Evolutionary conservation across 2,888 invertebrate species (phyloP), one percentile per base, ranked within the genome.

Genomic region (Callinectes sapidus): DNA sequence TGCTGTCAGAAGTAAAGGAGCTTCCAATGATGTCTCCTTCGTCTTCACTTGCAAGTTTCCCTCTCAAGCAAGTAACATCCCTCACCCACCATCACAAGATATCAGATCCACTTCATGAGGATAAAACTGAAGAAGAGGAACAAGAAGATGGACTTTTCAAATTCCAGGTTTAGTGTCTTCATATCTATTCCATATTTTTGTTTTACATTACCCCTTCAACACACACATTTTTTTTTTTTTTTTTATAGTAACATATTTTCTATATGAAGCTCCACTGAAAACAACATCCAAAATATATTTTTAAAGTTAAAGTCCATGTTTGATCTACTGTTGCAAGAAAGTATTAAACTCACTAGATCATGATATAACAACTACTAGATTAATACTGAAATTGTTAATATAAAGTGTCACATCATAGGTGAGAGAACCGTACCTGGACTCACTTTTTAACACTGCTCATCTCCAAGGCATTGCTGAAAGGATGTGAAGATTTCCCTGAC

Each of bases 111-210:
- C 88, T 61, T 3, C 61, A 71, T 54, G 90, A 92, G 1, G 89
- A 89, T 23, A 87, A 92, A 42, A 71, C 18, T 54, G 92, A 89
- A 35, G 77, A 92, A 23, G 66, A 88, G 81, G 89, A 92, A 42
- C 89, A 92, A 89, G 92, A 92, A 35, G 92, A 92, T 92, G 92
- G 92, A 2, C 89, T 92, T 16, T 85, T 92, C 39, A 92, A 89
- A 54, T 92, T 89, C 28, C 92, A 92, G 86, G 92, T 92, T 54
- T 42, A 55, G n/a, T 14, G 16, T 77, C 16, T 28, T 71, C 28
- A n/a, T 71, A 71, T 71, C n/a, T 8, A 71, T 48, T 48, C 10
- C 71, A 71, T 71, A n/a, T 71, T 71, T 1, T 71, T 71, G 8
- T 71, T 28, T 48, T 5, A 48, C 8, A 48, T 48, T 48, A 5